These are phyloP conservation scores for Chunga burmeisteri DNA, from an alignment of 2,113 vertebrate species.

Conservation along the genomic window DNA sequence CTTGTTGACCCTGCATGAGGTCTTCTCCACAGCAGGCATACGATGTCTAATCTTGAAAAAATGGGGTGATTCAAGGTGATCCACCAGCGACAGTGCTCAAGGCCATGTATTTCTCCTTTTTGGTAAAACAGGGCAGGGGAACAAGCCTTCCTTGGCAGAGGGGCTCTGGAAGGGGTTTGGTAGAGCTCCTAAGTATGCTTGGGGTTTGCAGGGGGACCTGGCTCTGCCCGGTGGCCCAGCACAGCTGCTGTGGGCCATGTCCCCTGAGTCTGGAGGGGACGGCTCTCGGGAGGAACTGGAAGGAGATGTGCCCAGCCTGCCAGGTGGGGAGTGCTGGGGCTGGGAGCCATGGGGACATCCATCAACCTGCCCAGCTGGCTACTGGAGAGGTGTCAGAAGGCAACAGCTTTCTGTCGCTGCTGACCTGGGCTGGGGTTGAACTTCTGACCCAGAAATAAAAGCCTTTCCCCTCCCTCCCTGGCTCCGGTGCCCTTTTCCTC, in stretches of 20 bases:
- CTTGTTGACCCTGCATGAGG: background rate
- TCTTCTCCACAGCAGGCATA: rapidly evolving
- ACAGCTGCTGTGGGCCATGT: background rate
- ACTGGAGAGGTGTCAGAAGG: constrained; percentile 22
- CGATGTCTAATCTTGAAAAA: background rate
- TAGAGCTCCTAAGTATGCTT: background rate
- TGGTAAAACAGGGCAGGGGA: background rate
- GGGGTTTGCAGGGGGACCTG: background rate
- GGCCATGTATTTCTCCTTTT: rapidly evolving
- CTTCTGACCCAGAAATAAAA: constrained; percentile 41
- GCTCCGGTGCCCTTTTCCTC: background rate
- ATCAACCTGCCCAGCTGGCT: constrained; percentile 31
- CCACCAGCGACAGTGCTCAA: rapidly evolving
- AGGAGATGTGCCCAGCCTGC: background rate
- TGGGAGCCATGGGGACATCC: background rate
- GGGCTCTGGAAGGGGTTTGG: background rate
- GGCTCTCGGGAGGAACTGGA: background rate
- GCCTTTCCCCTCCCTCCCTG: background rate
- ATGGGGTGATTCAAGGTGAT: background rate
- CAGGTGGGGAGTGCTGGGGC: background rate
- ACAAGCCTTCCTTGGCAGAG: background rate
- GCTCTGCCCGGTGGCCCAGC: background rate
- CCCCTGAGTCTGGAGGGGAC: background rate
- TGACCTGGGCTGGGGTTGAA: constrained; percentile 31
- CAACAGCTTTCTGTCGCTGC: background rate